Conservation (phyloP, 2,797 vertebrate genomes). For the Enteromius fasciolatus region DNA sequence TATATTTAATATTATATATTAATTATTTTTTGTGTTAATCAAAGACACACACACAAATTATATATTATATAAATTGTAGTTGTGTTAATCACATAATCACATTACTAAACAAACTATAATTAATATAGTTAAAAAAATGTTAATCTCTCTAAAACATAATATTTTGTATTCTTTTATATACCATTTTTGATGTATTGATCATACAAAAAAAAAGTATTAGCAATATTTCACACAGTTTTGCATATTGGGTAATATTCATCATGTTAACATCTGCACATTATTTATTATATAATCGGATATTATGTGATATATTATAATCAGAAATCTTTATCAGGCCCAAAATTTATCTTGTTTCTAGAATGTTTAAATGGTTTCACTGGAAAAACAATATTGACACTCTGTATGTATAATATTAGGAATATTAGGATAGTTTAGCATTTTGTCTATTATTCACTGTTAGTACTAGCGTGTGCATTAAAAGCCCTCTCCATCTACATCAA, state of each 20-base stretch:
- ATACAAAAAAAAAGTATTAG: neutral
- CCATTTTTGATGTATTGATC: neutral
- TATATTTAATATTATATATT: neutral
- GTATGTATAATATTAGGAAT: neutral
- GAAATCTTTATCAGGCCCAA: neutral
- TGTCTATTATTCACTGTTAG: neutral
- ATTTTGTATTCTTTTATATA: neutral
- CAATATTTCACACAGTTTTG: neutral
- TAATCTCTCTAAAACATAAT: no score
- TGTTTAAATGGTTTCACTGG: neutral
- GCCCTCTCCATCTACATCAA: slow-evolving; percentile 29
- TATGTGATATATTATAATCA: neutral
- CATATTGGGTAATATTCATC: neutral
- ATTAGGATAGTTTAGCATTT: slow-evolving; percentile 6
- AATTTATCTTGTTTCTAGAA: neutral
- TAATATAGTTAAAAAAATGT: no score
- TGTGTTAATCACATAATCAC: no score
- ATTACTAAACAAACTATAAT: no score
- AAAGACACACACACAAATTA: neutral
- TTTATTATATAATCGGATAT: neutral
- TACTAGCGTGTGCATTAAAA: neutral
- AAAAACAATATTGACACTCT: neutral
- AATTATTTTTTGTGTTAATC: no score
- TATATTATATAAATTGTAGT: no score
- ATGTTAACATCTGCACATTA: neutral